phyloP scores from a whole-genome alignment of 1,140 invertebrate genomes.

The Bathynomus jamesi region DNA sequence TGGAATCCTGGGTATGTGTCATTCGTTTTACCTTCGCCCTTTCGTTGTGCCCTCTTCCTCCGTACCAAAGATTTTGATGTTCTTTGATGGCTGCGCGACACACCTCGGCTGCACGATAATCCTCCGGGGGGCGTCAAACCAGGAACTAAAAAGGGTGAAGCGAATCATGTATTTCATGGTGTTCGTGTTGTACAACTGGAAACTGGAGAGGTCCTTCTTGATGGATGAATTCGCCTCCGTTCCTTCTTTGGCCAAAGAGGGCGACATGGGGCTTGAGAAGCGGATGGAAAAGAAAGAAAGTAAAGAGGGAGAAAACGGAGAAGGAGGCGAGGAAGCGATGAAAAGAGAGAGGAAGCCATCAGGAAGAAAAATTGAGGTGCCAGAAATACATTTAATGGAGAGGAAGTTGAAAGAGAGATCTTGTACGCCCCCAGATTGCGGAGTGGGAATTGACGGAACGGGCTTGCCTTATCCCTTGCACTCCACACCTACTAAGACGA shows the following conservation, averaged over 20 bases:
- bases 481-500: conserved; percentile 9
- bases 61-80: conserved; percentile 61
- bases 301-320: no score
- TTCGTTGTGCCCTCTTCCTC: conserved; percentile 53
- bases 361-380: neutral
- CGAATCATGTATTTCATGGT: conserved; percentile 70
- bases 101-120: conserved; percentile 83
- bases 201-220: conserved; percentile 81
- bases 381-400: neutral
- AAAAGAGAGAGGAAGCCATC: neutral
- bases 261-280: no score
- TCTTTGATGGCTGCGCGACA: conserved; percentile 81
- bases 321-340: neutral
- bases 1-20: conserved; percentile 76
- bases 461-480: conserved; percentile 2
- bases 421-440: no score
- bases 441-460: no score
- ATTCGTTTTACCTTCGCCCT: conserved; percentile 71
- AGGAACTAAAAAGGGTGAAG: conserved; percentile 75
- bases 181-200: conserved; percentile 82
- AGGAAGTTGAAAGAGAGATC: neutral
- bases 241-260: neutral
- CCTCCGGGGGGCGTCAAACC: conserved; percentile 64
- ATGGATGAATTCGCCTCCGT: conserved; percentile 28
- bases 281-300: neutral